Percentiles rank a stretch among this genome's conserved stretches.
Evolutionary conservation across 2,113 vertebrate species (phyloP).

Genomic region (Nothoprocta pentlandii): DNA sequence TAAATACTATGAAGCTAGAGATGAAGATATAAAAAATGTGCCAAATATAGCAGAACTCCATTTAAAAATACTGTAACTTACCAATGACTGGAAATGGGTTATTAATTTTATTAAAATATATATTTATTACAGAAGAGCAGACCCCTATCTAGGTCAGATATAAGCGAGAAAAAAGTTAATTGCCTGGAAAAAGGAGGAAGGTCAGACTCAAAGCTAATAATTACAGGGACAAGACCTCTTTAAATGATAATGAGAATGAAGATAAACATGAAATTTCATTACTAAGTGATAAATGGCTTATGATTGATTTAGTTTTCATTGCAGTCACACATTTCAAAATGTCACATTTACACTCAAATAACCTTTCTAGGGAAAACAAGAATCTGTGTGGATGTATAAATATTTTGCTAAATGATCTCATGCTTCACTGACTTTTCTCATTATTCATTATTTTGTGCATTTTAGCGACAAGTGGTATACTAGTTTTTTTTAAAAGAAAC

Average conservation of each 20-base stretch:
- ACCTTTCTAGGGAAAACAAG: conserved; percentile 66
- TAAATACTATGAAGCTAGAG: neutral
- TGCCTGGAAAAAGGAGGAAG: conserved; percentile 9
- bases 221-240: conserved; percentile 46
- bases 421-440: conserved; percentile 34
- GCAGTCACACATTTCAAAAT: conserved; percentile 64
- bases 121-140: neutral
- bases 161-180: conserved; percentile 23
- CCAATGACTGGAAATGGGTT: neutral
- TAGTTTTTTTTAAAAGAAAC: conserved; percentile 13
- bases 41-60: neutral
- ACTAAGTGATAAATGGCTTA: conserved; percentile 63
- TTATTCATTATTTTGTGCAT: conserved; percentile 67
- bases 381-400: conserved; percentile 56
- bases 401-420: conserved; percentile 69
- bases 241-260: conserved; percentile 52
- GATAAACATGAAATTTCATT: conserved; percentile 62
- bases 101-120: conserved; percentile 5
- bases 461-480: conserved; percentile 31
- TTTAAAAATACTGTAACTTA: neutral
- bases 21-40: neutral
- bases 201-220: conserved; percentile 41
- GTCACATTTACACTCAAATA: conserved; percentile 70
- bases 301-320: conserved; percentile 67
- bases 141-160: neutral